Base-by-base conservation (phyloP, 92 coral and sea anemone genomes). In the Parazoanthus swiftii region DNA sequence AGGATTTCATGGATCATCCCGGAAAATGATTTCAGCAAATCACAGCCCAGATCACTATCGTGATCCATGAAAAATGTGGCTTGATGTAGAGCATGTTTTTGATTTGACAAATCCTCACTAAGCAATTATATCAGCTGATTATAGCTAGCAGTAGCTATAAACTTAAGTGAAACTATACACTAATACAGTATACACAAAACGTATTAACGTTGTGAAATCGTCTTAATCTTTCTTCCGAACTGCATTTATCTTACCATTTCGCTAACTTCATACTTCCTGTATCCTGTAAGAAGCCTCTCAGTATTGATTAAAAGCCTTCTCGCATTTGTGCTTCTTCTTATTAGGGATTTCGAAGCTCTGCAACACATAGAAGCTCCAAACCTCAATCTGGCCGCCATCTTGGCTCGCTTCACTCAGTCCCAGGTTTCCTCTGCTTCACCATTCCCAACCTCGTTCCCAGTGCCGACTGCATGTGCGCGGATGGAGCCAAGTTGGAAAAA, bases 311-410 rank as follows among this genome's bases (percentile, higher is more conserved):
- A 84, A 25, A 84, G 78, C 51, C 79, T 84, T 9, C 78, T 71
- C 58, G 79, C 37, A 33, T 48, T 29, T 13, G 78, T 2, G 25
- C 43, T 84, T 44, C 65, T n/a, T 70, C 79, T 46, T 23, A 6
- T 6, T 51, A 89, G 29, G 25, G 80, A 63, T 58, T 68, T 36
- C 39, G 82, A 76, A 76, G 51, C 81, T 82, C 89, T 82, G 77
- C 76, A 82, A 51, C 88, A 77, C 26, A 77, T 76, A 42, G 90
- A 86, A 15, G 58, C 85, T 14, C 91, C 93, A 38, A 77, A 58
- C 21, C 91, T 75, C 58, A 82, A 43, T 81, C 93, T 77, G 70
- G 93, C 89, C 93, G 93, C 93, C 93, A 91, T 91, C 44, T 90
- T 88, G 80, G 21, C 51, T 48, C 29, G 11, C 48, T 36, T 35